phyloP scores from a whole-genome alignment of 1,140 invertebrate genomes.

The Leptonema lineaticorne region DNA sequence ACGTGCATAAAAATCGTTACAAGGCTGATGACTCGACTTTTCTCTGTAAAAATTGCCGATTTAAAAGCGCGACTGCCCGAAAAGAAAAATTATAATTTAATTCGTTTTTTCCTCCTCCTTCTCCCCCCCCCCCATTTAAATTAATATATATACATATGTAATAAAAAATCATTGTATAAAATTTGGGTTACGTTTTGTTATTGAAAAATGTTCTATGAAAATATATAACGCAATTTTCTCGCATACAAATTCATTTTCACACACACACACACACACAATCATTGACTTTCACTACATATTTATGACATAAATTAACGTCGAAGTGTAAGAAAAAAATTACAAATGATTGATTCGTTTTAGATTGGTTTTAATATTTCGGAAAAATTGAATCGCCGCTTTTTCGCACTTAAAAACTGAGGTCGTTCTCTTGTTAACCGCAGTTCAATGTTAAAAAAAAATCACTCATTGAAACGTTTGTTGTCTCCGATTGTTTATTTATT shows the following conservation, averaged over 20 bases:
- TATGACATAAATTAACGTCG: background rate
- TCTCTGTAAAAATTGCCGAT: background rate
- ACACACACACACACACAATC: background rate
- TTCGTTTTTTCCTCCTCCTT: background rate
- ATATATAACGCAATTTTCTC: constrained; percentile 1
- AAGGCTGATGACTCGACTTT: constrained; percentile 2
- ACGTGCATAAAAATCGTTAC: constrained; percentile 15
- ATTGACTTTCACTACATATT: too few species aligned
- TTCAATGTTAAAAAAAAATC: background rate
- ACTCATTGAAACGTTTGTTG: too few species aligned
- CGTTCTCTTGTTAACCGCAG: background rate
- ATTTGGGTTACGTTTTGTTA: constrained; percentile 3
- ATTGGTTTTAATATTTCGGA: background rate
- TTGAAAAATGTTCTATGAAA: constrained; percentile 6
- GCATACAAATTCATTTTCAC: too few species aligned
- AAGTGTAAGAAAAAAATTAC: background rate
- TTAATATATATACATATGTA: background rate
- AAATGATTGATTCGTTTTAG: background rate
- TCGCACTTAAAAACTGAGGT: background rate
- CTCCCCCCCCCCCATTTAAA: background rate
- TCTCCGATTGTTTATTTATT: too few species aligned
- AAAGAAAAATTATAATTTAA: background rate
- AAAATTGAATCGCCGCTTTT: background rate
- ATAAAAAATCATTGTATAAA: background rate
- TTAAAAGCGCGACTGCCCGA: background rate